Conservation (phyloP, 1,140 invertebrate genomes). For the Forficula auricularia region DNA sequence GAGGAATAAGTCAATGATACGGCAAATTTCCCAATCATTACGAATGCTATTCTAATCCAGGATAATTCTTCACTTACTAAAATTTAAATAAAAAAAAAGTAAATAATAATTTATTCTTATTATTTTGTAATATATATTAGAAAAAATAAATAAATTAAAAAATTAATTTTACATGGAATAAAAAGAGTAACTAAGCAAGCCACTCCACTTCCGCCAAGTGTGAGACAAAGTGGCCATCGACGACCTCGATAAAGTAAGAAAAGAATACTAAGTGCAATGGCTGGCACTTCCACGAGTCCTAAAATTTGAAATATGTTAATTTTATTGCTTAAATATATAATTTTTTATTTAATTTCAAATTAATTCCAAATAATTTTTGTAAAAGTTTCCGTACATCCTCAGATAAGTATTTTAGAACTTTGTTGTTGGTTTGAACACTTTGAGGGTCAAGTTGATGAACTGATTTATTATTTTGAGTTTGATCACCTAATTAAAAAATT, state of each 20-base stretch:
- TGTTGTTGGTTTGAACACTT: too few relatives aligned
- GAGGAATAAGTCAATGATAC: conserved; percentile 1
- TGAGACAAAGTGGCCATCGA: conserved; percentile 3
- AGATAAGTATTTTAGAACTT: too few relatives aligned
- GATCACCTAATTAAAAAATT: too few relatives aligned
- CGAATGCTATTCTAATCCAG: conserved; percentile 2
- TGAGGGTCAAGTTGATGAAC: too few relatives aligned
- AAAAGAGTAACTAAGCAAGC: neutral
- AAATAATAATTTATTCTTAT: too few relatives aligned
- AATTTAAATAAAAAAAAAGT: neutral
- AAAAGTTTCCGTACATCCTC: too few relatives aligned
- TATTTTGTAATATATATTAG: neutral
- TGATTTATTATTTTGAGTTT: too few relatives aligned
- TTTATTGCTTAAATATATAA: too few relatives aligned
- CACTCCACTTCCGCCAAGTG: conserved; percentile 2
- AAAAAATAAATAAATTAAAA: neutral
- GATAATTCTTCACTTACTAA: neutral
- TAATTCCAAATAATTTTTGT: too few relatives aligned
- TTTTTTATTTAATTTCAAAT: too few relatives aligned
- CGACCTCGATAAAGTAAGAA: conserved; percentile 1
- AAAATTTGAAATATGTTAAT: too few relatives aligned
- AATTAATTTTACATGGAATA: too few relatives aligned
- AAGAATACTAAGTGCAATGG: conserved; percentile 11
- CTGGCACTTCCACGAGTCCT: conserved; percentile 11
- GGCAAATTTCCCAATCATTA: conserved; percentile 8